Base-by-base conservation (phyloP, 2,888 invertebrate genomes). In the Tupiocoris notatus region DNA sequence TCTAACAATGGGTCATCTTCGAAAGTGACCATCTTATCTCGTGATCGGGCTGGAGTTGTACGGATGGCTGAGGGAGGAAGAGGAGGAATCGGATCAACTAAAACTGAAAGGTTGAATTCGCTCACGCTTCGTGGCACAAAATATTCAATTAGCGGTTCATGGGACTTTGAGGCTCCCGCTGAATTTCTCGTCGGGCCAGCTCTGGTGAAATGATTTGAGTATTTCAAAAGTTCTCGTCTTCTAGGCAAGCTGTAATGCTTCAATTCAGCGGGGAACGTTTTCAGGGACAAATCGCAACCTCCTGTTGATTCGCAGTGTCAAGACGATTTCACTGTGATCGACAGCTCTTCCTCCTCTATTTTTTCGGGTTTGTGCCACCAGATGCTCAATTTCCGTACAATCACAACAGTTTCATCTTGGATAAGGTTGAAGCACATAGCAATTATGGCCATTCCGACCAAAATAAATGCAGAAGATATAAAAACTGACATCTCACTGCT, bases 401-500 rank as follows among this genome's bases (percentile, higher is more conserved):
- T 84, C 79, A 86, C 85, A 75, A 87, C 85, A 77, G 92, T 88
- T 83, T 93, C 92, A 82, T 92, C 92, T 83, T 93, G 93, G 71
- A 93, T 91, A 77, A 94, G 86, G 84, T 92, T 93, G 85, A 94
- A 94, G 84, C 93, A 93, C 91, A 92, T 93, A 56, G 94, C 93
- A 66, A 94, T 90, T 79, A 94, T 88, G 17, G 92, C 93, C 89
- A 94, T 92, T 63, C 94, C 94, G 39, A 93, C 88, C 77, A 94
- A 85, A 77, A 94, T 93, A 83, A 94, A 94, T 3, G 91, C 88
- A 62, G 93, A 92, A 81, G 93, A 92, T 71, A 90, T 89, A 80
- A 91, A 91, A 20, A 93, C 86, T 1, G 93, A 92, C 24, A 92
- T 84, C 25, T 79, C 78, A 80, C 92, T 91, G 80, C 88, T 86